Evolutionary conservation across 2,888 invertebrate genomes (phyloP).

Genomic region (Lasioglossum lativentre): DNA sequence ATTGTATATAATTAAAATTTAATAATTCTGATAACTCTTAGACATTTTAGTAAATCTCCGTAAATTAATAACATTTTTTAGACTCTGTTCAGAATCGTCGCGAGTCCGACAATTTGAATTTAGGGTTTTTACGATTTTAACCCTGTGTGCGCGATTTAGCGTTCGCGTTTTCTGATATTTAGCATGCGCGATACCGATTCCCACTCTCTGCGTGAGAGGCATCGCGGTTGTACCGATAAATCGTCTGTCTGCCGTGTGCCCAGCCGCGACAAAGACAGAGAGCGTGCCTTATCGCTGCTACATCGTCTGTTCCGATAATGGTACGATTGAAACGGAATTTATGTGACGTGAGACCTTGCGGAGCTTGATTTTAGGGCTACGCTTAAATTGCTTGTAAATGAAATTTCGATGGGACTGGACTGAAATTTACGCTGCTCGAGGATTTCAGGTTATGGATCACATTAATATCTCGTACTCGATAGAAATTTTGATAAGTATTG

Average conservation of each 20-base stretch:
- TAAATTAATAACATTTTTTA: no score
- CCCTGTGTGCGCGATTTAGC: not conserved
- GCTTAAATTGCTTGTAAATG: conserved; percentile 11
- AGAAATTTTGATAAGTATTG: not conserved
- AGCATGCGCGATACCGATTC: not conserved
- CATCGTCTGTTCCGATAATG: conserved; percentile 13
- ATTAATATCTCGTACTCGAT: not conserved
- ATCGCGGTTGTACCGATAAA: conserved; percentile 18
- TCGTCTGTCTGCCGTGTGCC: not conserved
- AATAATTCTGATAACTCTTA: no score
- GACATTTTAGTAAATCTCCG: no score
- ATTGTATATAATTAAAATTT: no score
- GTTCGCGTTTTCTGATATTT: not conserved
- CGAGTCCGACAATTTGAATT: no score
- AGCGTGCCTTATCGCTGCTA: conserved; percentile 12
- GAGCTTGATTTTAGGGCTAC: conserved; percentile 5
- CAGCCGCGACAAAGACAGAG: conserved; percentile 12
- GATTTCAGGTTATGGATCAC: not conserved
- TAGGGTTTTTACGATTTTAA: not conserved
- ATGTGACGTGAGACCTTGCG: conserved; percentile 1
- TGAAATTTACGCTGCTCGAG: not conserved
- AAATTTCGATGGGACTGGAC: not conserved
- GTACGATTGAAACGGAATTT: conserved; percentile 12
- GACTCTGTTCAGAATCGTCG: no score
- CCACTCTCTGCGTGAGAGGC: not conserved